A percentile compares a stretch with the other conserved stretches of the same genome.
Conservation (phyloP, 2,113 vertebrate genomes). For the Asarcornis scutulata region DNA sequence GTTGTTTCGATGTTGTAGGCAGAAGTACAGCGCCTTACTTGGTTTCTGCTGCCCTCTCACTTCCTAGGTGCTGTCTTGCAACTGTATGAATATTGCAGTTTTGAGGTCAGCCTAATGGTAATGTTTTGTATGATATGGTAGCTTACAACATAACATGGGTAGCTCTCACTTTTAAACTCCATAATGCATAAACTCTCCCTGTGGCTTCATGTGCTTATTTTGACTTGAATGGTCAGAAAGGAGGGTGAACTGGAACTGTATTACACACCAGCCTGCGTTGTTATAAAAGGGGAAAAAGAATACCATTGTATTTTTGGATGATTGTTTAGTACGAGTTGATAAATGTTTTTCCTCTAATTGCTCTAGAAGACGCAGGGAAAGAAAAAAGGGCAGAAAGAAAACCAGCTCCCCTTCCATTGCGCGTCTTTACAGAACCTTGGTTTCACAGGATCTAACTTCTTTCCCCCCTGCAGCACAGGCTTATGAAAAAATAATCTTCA, state of each 20-base stretch:
- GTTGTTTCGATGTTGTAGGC: background rate
- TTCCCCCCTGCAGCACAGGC: background rate
- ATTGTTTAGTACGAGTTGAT: background rate
- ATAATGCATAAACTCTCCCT: background rate
- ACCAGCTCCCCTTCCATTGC: background rate
- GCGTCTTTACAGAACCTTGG: background rate
- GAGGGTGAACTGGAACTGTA: background rate
- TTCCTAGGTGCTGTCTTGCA: background rate
- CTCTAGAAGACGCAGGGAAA: background rate
- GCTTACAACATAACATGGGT: background rate
- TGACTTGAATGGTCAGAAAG: background rate
- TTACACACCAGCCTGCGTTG: background rate
- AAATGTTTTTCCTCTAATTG: background rate
- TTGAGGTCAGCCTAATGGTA: background rate
- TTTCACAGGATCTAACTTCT: background rate
- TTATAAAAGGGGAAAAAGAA: background rate
- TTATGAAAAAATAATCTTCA: conserved; percentile 4
- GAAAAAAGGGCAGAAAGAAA: background rate
- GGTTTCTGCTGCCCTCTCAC: background rate
- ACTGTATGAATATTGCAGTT: background rate
- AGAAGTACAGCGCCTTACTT: background rate
- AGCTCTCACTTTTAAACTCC: background rate
- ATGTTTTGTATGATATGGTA: background rate
- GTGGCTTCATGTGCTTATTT: background rate
- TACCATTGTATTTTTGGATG: background rate